phyloP scores from a whole-genome alignment of 2,113 vertebrate genomes.

The Silurus asotus region DNA sequence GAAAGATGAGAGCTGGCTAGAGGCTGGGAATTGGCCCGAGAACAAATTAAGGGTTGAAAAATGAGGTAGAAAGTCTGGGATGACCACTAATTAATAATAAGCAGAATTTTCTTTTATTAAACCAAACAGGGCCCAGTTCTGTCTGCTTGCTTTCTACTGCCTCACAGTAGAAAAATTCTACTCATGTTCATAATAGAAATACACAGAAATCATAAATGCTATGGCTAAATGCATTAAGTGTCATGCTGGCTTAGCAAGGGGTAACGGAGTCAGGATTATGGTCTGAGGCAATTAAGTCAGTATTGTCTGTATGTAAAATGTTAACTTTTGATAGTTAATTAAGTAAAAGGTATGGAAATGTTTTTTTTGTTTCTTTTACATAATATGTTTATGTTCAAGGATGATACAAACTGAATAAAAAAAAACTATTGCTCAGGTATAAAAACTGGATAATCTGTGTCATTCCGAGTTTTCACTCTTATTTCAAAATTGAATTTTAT shows the following conservation, averaged over 20 bases:
- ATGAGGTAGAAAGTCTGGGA: neutral
- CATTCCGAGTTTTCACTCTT: neutral
- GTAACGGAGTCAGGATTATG: constrained; percentile 11
- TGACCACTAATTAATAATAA: neutral
- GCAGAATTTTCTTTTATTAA: neutral
- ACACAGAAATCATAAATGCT: neutral
- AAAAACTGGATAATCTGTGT: neutral
- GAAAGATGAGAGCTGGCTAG: neutral
- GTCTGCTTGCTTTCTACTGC: neutral
- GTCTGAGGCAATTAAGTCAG: constrained; percentile 3
- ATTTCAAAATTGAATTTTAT: neutral
- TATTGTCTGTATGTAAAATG: constrained; percentile 4
- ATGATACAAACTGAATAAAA: neutral
- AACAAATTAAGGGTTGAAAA: neutral
- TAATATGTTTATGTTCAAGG: neutral
- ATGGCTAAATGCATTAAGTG: neutral
- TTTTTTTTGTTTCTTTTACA: neutral
- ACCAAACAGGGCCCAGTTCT: neutral
- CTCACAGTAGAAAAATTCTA: neutral
- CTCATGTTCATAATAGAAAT: neutral
- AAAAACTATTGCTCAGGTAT: neutral
- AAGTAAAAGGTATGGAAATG: no score
- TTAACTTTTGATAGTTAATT: neutral
- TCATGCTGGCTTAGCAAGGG: neutral
- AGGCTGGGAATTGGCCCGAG: neutral